phyloP scores from a whole-genome alignment of 2,113 vertebrate species.

The Tragulus kanchil region DNA sequence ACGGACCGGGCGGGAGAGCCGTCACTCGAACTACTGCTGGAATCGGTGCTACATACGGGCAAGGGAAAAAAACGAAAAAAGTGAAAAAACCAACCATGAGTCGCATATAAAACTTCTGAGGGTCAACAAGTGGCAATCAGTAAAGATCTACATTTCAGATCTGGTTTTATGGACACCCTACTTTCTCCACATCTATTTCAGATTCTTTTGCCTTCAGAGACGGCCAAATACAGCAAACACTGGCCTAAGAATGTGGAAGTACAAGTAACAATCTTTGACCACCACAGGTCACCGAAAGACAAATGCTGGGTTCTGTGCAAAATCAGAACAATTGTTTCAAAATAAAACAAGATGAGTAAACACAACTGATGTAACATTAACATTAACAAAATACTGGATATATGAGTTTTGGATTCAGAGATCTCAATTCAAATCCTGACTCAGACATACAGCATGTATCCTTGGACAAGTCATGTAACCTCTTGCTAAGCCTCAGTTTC shows the following conservation, averaged over 20 bases:
- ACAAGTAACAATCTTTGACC: not conserved
- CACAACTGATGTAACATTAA: not conserved
- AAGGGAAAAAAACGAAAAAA: not conserved
- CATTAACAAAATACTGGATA: not conserved
- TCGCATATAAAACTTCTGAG: not conserved
- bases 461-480: constrained; percentile 47
- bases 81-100: not conserved
- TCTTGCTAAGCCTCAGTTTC: constrained; percentile 41
- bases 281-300: not conserved
- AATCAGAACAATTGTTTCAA: not conserved
- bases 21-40: constrained; percentile 98
- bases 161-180: not conserved
- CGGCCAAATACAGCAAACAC: not conserved
- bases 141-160: not conserved
- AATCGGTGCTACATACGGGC: constrained; percentile 91
- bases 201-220: not conserved
- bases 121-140: not conserved
- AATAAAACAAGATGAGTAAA: not conserved
- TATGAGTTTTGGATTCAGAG: constrained; percentile 6
- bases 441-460: not conserved
- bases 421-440: not conserved
- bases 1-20: constrained; percentile 97
- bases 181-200: not conserved
- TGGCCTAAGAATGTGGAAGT: not conserved
- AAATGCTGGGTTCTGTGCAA: not conserved